These are phyloP conservation scores for Trachelipus rathkii DNA, from an alignment of 1,140 invertebrate species.

Conservation along the genomic window DNA sequence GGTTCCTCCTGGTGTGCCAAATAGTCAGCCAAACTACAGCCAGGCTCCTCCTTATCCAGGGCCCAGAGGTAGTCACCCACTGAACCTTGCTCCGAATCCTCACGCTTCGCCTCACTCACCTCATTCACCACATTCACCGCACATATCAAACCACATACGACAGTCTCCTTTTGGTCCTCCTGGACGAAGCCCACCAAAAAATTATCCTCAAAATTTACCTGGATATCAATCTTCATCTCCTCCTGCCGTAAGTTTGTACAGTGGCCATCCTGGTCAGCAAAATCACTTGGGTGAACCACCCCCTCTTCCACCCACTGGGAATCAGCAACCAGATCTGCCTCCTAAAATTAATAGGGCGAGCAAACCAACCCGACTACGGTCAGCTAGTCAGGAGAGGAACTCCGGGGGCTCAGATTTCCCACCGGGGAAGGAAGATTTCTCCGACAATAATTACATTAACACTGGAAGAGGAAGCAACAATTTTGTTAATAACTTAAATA, in stretches of 20 bases:
- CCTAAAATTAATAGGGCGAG: constrained; percentile 72
- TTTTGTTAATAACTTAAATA: not conserved
- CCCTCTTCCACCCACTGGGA: constrained; percentile 36
- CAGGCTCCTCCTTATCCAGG: constrained; percentile 16
- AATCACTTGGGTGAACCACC: not conserved
- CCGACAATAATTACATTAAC: constrained; percentile 21
- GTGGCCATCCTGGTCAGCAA: not conserved
- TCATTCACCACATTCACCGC: not conserved
- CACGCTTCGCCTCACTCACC: not conserved
- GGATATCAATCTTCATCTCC: constrained; percentile 12
- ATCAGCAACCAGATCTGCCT: constrained; percentile 65
- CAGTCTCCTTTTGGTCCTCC: not conserved
- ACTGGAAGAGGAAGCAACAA: constrained; percentile 47
- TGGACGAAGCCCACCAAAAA: not conserved
- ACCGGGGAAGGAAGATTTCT: constrained; percentile 46
- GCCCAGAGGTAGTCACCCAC: constrained; percentile 30
- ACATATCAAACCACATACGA: not conserved
- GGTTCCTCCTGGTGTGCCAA: not conserved
- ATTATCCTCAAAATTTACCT: not conserved
- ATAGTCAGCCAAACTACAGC: not conserved
- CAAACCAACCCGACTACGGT: constrained; percentile 59
- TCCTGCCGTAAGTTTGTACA: not conserved
- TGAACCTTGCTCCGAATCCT: constrained; percentile 7
- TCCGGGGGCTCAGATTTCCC: constrained; percentile 50
- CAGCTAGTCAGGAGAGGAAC: constrained; percentile 6